These are phyloP conservation scores for Spodoptera exigua DNA, from an alignment of 2,888 invertebrate genomes.

Conservation along the genomic window DNA sequence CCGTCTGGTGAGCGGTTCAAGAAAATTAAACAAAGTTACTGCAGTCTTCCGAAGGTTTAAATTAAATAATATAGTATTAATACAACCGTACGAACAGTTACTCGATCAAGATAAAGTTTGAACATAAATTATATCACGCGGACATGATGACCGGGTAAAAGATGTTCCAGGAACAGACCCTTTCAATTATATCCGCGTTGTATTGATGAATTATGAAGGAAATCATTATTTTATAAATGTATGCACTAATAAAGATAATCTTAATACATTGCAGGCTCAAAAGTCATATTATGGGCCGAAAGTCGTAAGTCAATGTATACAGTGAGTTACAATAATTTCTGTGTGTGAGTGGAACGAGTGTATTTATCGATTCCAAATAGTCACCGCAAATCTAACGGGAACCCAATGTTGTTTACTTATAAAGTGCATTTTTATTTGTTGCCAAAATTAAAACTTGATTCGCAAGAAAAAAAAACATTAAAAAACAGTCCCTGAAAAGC, in stretches of 20 bases:
- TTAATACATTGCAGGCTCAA: conserved; percentile 3
- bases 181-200: conserved; percentile 1
- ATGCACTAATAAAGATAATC: not conserved
- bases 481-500: no score
- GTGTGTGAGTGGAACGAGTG: conserved; percentile 19
- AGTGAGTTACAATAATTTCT: conserved; percentile 12
- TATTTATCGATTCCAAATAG: conserved; percentile 35
- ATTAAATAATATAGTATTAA: conserved; percentile 28
- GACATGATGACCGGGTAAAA: conserved; percentile 23
- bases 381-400: conserved; percentile 15
- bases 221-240: conserved; percentile 9
- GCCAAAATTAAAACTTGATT: conserved; percentile 5
- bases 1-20: conserved; percentile 1
- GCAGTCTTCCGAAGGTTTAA: conserved; percentile 5
- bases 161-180: conserved; percentile 28
- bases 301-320: conserved; percentile 39
- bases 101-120: conserved; percentile 29
- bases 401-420: conserved; percentile 6
- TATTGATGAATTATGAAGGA: conserved; percentile 27
- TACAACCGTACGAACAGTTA: conserved; percentile 41
- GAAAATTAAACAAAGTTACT: conserved; percentile 13
- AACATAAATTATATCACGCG: conserved; percentile 36
- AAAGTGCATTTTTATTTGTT: conserved; percentile 20
- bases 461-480: no score
- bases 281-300: conserved; percentile 14